These are phyloP conservation scores for Pandemis corylana DNA, from an alignment of 2,888 invertebrate genomes.

Conservation along the genomic window DNA sequence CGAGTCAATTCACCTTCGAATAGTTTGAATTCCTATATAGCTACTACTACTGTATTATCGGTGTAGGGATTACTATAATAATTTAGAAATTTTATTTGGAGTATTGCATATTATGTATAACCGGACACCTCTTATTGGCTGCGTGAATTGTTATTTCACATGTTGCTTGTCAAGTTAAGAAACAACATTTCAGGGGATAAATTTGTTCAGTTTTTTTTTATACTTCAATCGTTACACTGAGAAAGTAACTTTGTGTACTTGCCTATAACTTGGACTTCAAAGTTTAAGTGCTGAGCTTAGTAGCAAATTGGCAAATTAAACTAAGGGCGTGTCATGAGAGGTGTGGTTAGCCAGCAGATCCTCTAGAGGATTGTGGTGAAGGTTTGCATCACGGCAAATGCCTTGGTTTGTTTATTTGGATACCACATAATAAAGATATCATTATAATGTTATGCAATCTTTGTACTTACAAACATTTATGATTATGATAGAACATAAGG, in stretches of 20 bases:
- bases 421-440: too few relatives aligned
- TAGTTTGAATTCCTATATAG: background rate
- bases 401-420: background rate
- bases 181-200: too few relatives aligned
- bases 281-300: background rate
- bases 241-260: background rate
- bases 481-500: too few relatives aligned
- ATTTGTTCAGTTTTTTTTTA: too few relatives aligned
- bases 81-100: background rate
- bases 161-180: too few relatives aligned
- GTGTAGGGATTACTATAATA: background rate
- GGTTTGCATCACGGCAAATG: background rate
- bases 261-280: background rate
- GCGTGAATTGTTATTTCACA: too few relatives aligned
- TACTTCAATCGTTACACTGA: too few relatives aligned
- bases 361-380: conserved; percentile 6
- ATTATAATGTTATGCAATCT: too few relatives aligned
- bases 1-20: background rate
- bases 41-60: background rate
- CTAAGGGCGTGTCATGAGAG: conserved; percentile 30
- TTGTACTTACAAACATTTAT: too few relatives aligned
- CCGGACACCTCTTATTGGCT: too few relatives aligned
- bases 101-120: too few relatives aligned
- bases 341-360: conserved; percentile 13
- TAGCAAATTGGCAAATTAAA: conserved; percentile 12